Evolutionary conservation across 2,113 vertebrate species (phyloP).

Genomic region (Amblyornis subalaris): DNA sequence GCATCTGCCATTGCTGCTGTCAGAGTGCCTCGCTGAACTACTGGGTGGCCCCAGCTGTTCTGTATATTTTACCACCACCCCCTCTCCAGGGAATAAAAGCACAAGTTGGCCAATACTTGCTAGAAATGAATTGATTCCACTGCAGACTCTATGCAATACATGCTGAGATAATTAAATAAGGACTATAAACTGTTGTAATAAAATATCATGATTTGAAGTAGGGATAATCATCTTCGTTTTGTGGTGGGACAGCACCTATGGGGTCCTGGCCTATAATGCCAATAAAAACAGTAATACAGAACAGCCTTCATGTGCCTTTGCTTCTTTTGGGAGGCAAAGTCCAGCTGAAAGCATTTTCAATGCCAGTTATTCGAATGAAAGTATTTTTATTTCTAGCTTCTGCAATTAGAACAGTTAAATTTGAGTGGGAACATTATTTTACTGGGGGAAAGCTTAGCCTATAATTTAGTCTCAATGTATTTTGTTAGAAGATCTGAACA

Average conservation of each 20-base stretch:
- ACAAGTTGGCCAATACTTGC: constrained; percentile 21
- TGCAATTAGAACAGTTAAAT: constrained; percentile 47
- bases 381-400: constrained; percentile 53
- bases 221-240: neutral
- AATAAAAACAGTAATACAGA: neutral
- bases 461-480: constrained; percentile 2
- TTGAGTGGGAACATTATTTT: constrained; percentile 27
- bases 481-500: neutral
- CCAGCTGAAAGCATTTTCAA: constrained; percentile 23
- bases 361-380: constrained; percentile 27
- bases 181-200: constrained; percentile 25
- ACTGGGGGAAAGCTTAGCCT: neutral
- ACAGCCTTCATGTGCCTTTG: neutral
- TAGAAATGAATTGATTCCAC: constrained; percentile 39
- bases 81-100: constrained; percentile 22
- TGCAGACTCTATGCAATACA: neutral
- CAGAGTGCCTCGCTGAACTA: neutral
- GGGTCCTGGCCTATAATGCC: neutral
- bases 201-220: constrained; percentile 9
- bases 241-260: constrained; percentile 25
- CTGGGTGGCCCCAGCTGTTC: constrained; percentile 58
- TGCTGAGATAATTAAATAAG: constrained; percentile 43
- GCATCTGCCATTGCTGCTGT: constrained; percentile 35
- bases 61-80: constrained; percentile 38
- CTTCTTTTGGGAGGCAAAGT: neutral